phyloP scores from a whole-genome alignment of 2,888 invertebrate species.

The Geophilus truncorum region DNA sequence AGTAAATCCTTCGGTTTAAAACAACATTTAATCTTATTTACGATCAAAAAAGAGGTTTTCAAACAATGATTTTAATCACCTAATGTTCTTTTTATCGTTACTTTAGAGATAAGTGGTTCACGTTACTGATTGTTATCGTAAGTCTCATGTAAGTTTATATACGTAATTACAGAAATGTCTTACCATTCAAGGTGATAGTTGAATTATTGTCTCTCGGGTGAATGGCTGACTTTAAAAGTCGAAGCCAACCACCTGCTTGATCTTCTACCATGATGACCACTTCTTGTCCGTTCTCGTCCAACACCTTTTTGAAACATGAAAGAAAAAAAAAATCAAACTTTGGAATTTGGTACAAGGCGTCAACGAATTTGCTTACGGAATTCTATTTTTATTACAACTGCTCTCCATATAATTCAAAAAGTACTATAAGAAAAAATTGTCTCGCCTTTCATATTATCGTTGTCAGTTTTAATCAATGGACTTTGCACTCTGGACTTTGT shows the following conservation, averaged over 20 bases:
- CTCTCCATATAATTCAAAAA: not conserved
- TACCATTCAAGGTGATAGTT: slow-evolving; percentile 26
- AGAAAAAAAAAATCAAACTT: not conserved
- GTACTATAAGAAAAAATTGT: not conserved
- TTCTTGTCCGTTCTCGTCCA: slow-evolving; percentile 31
- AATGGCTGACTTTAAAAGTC: slow-evolving; percentile 22
- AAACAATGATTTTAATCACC: not conserved
- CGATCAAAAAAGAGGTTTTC: not conserved
- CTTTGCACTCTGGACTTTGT: not conserved
- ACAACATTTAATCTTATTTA: not conserved
- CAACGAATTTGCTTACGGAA: not conserved
- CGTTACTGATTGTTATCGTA: not conserved
- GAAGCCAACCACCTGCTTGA: slow-evolving; percentile 29
- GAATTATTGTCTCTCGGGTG: slow-evolving; percentile 6
- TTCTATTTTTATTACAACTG: slow-evolving; percentile 3
- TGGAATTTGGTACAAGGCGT: not conserved
- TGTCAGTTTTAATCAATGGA: not conserved
- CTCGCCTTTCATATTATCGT: not conserved
- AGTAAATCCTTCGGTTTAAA: not conserved
- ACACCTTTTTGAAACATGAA: not conserved
- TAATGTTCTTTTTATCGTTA: not conserved
- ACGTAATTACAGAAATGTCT: not conserved
- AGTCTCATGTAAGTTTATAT: not conserved
- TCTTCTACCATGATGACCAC: slow-evolving; percentile 31
- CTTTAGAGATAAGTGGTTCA: too few relatives aligned